A percentile compares a stretch with the other conserved stretches of the same genome.
phyloP scores from a whole-genome alignment of 2,113 vertebrate species.

The Ammodramus savannarum region DNA sequence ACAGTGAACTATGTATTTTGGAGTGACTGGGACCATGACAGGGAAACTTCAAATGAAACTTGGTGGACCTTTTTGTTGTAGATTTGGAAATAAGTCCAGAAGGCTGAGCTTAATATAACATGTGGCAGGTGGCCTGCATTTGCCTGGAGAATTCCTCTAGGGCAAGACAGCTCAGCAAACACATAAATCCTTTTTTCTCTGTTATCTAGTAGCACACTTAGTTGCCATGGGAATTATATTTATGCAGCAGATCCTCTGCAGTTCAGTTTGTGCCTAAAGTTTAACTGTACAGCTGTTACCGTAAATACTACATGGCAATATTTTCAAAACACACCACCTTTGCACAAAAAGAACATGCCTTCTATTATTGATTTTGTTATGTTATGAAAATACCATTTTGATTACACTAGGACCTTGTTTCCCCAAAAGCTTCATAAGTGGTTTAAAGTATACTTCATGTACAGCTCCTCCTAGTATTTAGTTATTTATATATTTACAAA shows the following conservation, averaged over 20 bases:
- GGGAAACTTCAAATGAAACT: constrained; percentile 71
- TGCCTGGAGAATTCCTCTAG: constrained; percentile 88
- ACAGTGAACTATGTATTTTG: constrained; percentile 55
- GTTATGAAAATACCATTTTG: constrained; percentile 63
- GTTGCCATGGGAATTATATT: constrained; percentile 91
- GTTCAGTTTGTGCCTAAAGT: constrained; percentile 84
- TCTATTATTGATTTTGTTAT: constrained; percentile 67
- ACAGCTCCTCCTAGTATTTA: neutral
- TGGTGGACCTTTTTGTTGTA: constrained; percentile 72
- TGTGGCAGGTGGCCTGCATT: constrained; percentile 87
- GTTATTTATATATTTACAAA: constrained; percentile 25
- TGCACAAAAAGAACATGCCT: constrained; percentile 72
- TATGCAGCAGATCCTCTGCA: constrained; percentile 82
- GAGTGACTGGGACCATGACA: constrained; percentile 38
- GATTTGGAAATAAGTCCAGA: constrained; percentile 79
- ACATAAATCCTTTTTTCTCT: constrained; percentile 87
- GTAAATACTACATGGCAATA: constrained; percentile 77
- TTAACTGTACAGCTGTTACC: constrained; percentile 81
- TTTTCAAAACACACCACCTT: constrained; percentile 76
- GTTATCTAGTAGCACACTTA: constrained; percentile 86
- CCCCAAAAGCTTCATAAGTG: constrained; percentile 31
- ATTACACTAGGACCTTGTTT: constrained; percentile 19
- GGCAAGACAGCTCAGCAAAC: constrained; percentile 88
- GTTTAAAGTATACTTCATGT: neutral
- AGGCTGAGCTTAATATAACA: constrained; percentile 84